Evolutionary conservation across 2,797 vertebrate species (phyloP).

Genomic region (Callimico goeldii): DNA sequence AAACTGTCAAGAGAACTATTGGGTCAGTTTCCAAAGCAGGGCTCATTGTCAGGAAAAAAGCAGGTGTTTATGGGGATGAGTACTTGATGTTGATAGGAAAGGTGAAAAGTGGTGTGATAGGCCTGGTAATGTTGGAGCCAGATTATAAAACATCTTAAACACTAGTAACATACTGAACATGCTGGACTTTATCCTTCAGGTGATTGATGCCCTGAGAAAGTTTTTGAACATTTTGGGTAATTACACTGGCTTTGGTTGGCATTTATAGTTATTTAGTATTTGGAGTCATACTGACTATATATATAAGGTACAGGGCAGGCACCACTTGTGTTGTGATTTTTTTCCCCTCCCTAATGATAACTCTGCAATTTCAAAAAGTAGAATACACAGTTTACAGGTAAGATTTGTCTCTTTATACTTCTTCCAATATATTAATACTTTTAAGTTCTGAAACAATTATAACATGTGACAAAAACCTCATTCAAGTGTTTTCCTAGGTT

Average conservation of each 20-base stretch:
- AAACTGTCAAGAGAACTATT: neutral
- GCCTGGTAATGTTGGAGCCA: neutral
- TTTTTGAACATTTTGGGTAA: neutral
- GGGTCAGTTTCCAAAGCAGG: neutral
- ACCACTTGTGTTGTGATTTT: neutral
- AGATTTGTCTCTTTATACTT: neutral
- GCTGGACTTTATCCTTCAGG: neutral
- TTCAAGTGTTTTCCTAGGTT: neutral
- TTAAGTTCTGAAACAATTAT: neutral
- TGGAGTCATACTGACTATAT: neutral
- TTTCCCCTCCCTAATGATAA: neutral
- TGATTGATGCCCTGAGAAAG: neutral
- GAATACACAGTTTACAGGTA: neutral
- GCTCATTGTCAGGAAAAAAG: neutral
- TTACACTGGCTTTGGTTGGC: neutral
- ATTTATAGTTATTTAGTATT: neutral
- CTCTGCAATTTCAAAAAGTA: neutral
- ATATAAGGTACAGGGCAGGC: accelerated
- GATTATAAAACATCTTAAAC: neutral
- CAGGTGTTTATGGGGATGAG: neutral
- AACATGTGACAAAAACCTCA: neutral
- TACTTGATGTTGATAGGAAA: neutral
- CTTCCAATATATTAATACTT: neutral
- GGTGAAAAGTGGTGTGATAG: neutral
- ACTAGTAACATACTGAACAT: neutral